Percentiles rank a stretch among this genome's conserved stretches.
These are phyloP conservation scores for Ceyx cyanopectus DNA, from an alignment of 2,113 vertebrate genomes.

Conservation along the genomic window DNA sequence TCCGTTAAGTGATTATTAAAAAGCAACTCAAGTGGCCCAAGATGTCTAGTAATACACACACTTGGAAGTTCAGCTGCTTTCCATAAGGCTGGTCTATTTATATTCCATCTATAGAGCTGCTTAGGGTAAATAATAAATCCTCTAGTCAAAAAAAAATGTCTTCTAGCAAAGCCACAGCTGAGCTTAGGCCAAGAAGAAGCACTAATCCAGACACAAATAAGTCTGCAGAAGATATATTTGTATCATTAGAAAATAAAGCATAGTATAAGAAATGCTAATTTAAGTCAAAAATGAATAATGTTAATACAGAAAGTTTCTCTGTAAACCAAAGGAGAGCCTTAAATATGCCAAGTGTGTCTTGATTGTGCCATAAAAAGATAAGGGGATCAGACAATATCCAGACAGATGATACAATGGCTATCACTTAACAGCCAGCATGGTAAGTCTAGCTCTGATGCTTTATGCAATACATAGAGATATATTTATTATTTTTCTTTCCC, in stretches of 20 bases:
- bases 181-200: not conserved
- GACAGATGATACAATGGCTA: not conserved
- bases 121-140: constrained; percentile 21
- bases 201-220: constrained; percentile 29
- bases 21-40: not conserved
- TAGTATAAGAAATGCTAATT: not conserved
- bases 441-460: not conserved
- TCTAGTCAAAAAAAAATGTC: not conserved
- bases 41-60: not conserved
- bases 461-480: not conserved
- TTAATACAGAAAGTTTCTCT: not conserved
- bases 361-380: not conserved
- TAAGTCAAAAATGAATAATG: not conserved
- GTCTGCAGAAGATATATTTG: not conserved
- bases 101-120: not conserved
- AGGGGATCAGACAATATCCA: not conserved
- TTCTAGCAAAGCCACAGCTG: constrained; percentile 2
- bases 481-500: not conserved
- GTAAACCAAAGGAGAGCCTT: not conserved
- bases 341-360: not conserved
- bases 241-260: not conserved
- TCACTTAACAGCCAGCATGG: not conserved
- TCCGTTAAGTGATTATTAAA: not conserved
- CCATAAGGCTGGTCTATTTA: not conserved
- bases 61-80: not conserved